Percentiles rank a stretch among this genome's conserved stretches.
phyloP scores from a whole-genome alignment of 2,797 vertebrate genomes.

The Hemibagrus guttatus region DNA sequence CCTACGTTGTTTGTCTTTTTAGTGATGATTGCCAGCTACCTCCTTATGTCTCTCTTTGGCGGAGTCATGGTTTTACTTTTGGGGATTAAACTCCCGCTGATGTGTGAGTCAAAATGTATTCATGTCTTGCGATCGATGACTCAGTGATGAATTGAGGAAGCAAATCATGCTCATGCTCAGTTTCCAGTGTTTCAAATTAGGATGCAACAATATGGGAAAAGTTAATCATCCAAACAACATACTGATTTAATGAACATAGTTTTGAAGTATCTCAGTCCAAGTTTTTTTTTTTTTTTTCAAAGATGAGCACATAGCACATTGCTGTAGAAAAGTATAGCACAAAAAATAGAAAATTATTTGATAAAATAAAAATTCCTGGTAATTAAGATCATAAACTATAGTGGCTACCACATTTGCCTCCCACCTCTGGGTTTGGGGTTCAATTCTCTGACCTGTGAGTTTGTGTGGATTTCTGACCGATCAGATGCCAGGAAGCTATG shows the following conservation, averaged over 20 bases:
- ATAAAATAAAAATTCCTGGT: background rate
- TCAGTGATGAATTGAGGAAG: background rate
- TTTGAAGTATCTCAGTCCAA: background rate
- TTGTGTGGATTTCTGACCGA: too few relatives aligned
- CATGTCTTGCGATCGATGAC: conserved; percentile 28
- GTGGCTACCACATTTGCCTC: too few relatives aligned
- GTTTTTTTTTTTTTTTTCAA: background rate
- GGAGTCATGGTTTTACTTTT: conserved; percentile 91
- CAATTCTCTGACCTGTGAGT: too few relatives aligned
- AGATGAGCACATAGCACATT: background rate
- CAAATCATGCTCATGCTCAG: background rate
- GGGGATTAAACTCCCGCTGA: conserved; percentile 87
- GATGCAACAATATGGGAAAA: too few relatives aligned
- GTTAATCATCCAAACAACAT: background rate
- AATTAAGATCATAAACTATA: background rate
- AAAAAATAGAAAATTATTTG: background rate
- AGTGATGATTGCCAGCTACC: conserved; percentile 86
- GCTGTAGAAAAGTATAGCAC: background rate
- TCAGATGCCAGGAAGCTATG: too few relatives aligned
- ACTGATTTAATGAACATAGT: background rate
- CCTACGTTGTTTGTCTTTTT: conserved; percentile 80
- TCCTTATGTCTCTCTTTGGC: conserved; percentile 87
- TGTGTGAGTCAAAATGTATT: conserved; percentile 78
- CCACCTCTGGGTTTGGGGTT: too few relatives aligned
- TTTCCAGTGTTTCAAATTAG: background rate